phyloP scores from a whole-genome alignment of 1,140 invertebrate genomes.

The Drosophila watanabei region DNA sequence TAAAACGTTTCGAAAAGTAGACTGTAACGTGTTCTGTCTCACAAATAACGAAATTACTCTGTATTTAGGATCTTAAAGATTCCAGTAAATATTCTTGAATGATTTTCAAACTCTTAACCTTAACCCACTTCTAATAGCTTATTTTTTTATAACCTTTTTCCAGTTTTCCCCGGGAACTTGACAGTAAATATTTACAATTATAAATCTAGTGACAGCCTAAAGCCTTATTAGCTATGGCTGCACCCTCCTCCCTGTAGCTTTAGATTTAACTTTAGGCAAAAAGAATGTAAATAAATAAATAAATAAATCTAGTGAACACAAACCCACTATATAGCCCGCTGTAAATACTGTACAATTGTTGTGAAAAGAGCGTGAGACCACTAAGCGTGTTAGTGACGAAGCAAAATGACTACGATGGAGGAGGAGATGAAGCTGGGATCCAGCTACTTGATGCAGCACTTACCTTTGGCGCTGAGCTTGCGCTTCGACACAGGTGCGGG shows the following conservation, averaged over 20 bases:
- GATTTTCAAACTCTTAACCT: too few species aligned
- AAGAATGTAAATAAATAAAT: too few species aligned
- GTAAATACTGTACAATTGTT: not conserved
- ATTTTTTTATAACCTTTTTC: not conserved
- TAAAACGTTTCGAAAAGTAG: too few species aligned
- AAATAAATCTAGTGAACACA: not conserved
- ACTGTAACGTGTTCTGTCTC: not conserved
- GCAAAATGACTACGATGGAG: constrained; percentile 36
- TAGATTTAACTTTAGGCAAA: too few species aligned
- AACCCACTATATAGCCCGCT: not conserved
- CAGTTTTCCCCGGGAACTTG: not conserved
- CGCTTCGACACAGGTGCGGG: constrained; percentile 41
- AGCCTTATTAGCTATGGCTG: too few species aligned
- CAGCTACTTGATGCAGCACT: constrained; percentile 9
- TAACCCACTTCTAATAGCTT: not conserved
- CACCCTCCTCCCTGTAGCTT: too few species aligned
- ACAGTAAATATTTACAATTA: not conserved
- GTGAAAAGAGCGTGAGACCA: not conserved
- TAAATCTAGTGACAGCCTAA: too few species aligned
- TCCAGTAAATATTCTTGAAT: not conserved
- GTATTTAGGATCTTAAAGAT: not conserved
- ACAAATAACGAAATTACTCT: not conserved
- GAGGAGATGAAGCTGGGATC: constrained; percentile 19
- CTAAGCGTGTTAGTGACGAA: constrained; percentile 28
- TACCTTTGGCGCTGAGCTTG: constrained; percentile 65